Conservation (phyloP, 2,113 vertebrate genomes). For the Oreotrochilus melanogaster region DNA sequence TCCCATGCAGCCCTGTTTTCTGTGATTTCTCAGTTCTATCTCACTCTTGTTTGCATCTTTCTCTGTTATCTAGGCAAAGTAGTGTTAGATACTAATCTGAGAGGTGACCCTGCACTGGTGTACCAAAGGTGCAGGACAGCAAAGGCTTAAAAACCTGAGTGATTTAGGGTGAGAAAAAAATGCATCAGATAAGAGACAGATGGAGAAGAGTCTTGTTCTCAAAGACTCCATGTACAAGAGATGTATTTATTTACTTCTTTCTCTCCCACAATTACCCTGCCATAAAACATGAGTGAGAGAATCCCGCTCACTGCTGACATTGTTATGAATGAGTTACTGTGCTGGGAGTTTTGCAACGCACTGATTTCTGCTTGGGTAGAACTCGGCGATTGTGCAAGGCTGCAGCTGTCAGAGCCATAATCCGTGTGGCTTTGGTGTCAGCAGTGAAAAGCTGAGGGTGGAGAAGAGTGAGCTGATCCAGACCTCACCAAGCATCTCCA, state of each 20-base stretch:
- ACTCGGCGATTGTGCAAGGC: neutral
- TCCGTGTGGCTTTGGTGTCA: neutral
- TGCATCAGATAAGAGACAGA: neutral
- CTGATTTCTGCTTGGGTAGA: slow-evolving; percentile 1
- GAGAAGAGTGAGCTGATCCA: neutral
- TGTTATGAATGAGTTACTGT: slow-evolving; percentile 10
- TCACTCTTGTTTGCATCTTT: neutral
- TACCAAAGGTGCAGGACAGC: neutral
- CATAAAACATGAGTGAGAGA: neutral
- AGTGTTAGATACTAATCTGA: neutral
- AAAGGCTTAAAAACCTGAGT: neutral
- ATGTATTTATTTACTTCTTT: neutral
- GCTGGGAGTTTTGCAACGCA: neutral
- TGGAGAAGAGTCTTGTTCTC: neutral
- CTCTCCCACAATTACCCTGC: neutral
- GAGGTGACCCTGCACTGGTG: neutral
- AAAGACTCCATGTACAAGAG: neutral
- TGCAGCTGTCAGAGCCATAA: slow-evolving; percentile 31
- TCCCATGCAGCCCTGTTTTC: neutral
- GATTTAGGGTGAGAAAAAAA: neutral
- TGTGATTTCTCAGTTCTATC: neutral
- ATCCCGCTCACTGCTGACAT: neutral
- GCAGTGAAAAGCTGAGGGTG: neutral
- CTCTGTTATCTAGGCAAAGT: neutral
- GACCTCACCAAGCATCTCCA: neutral